These are phyloP conservation scores for Pseudomyrmex concolor DNA, from an alignment of 1,140 invertebrate species.

Conservation along the genomic window DNA sequence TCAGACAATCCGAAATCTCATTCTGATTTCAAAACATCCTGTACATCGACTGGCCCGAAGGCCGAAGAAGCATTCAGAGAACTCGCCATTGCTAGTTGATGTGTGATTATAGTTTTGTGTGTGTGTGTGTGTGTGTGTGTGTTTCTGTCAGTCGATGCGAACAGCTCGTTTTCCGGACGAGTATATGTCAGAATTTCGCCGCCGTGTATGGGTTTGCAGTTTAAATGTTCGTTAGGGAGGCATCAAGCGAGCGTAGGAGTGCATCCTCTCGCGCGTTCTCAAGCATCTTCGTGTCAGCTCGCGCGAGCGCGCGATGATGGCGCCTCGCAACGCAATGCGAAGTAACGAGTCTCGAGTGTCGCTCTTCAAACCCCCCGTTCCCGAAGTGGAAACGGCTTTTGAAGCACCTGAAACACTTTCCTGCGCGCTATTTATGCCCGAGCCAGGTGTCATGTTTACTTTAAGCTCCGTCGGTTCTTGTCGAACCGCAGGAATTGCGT, in stretches of 20 bases:
- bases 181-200: neutral
- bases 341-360: slow-evolving; percentile 68
- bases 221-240: slow-evolving; percentile 53
- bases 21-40: neutral
- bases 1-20: neutral
- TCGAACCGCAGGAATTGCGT: neutral
- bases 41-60: neutral
- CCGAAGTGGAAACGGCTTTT: slow-evolving; percentile 56
- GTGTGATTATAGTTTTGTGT: neutral
- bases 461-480: neutral
- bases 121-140: slow-evolving; percentile 16
- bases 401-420: slow-evolving; percentile 66
- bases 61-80: neutral
- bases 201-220: neutral
- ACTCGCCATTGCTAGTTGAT: neutral
- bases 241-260: slow-evolving; percentile 4
- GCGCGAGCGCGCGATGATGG: slow-evolving; percentile 29
- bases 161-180: slow-evolving; percentile 19
- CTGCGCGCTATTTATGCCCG: slow-evolving; percentile 52
- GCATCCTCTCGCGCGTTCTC: slow-evolving; percentile 27
- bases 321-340: slow-evolving; percentile 59
- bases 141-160: slow-evolving; percentile 5
- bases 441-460: slow-evolving; percentile 48
- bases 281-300: slow-evolving; percentile 18
- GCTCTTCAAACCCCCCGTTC: slow-evolving; percentile 54